Conservation (phyloP, 2,113 vertebrate genomes). For the Platycercus adscitus region DNA sequence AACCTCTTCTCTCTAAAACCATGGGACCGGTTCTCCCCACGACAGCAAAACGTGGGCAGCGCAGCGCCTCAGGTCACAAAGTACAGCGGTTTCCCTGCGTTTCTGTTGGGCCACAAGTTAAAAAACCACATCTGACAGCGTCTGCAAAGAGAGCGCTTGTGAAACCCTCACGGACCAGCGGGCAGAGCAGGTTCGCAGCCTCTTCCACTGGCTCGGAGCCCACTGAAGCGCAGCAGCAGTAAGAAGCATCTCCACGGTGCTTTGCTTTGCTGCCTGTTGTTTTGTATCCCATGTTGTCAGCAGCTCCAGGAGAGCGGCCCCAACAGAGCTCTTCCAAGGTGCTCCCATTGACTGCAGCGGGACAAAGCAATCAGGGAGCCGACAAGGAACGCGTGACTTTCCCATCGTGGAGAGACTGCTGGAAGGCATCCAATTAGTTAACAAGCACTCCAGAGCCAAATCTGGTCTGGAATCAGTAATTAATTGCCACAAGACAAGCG, state of each 20-base stretch:
- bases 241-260: neutral
- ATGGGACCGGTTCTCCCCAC: neutral
- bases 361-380: neutral
- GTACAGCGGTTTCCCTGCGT: neutral
- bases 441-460: conserved; percentile 7
- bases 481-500: neutral
- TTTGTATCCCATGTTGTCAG: neutral
- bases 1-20: neutral
- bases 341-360: neutral
- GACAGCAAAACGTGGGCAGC: neutral
- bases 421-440: conserved; percentile 51
- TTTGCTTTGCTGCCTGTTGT: neutral
- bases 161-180: neutral
- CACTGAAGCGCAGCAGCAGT: neutral
- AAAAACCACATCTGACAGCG: neutral
- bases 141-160: neutral
- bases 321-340: neutral
- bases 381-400: neutral
- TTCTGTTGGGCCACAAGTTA: neutral
- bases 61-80: neutral
- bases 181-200: neutral
- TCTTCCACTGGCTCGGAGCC: neutral
- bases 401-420: neutral
- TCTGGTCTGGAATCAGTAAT: conserved; percentile 37
- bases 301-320: neutral